Conservation (phyloP, 2,113 vertebrate species). For the Theristicus caerulescens region DNA sequence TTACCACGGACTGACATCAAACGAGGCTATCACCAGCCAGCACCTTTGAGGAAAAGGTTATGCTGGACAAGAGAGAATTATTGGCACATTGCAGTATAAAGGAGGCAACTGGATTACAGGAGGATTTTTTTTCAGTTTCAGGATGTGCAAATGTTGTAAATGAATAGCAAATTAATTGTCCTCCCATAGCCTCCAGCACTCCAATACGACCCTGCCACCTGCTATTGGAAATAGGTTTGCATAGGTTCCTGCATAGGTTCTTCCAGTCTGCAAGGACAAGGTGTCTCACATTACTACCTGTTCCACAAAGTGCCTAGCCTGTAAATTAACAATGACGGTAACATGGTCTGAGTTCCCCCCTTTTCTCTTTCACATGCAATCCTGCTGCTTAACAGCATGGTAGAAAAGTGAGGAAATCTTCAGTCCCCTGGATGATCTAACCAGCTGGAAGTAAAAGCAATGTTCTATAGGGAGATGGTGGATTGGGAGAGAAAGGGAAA, state of each 20-base stretch:
- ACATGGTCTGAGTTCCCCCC: background rate
- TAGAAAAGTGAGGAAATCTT: background rate
- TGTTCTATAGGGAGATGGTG: background rate
- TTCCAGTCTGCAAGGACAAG: background rate
- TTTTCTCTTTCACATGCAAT: background rate
- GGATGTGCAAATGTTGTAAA: background rate
- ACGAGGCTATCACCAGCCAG: background rate
- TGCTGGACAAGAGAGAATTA: background rate
- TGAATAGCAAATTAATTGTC: background rate
- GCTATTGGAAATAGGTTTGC: background rate
- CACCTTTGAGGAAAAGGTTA: background rate
- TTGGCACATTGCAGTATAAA: background rate
- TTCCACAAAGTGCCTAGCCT: background rate
- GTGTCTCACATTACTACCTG: background rate
- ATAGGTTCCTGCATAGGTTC: background rate
- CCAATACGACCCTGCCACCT: accelerated
- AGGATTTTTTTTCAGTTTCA: background rate
- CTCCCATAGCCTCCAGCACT: background rate
- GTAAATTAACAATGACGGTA: background rate
- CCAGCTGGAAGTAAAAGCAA: background rate
- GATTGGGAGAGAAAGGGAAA: background rate
- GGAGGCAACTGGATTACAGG: background rate
- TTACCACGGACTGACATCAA: background rate
- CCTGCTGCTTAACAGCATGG: background rate
- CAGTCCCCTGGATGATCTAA: background rate